These are phyloP conservation scores for Nomada fabriciana DNA, from an alignment of 2,888 invertebrate genomes.

Conservation along the genomic window DNA sequence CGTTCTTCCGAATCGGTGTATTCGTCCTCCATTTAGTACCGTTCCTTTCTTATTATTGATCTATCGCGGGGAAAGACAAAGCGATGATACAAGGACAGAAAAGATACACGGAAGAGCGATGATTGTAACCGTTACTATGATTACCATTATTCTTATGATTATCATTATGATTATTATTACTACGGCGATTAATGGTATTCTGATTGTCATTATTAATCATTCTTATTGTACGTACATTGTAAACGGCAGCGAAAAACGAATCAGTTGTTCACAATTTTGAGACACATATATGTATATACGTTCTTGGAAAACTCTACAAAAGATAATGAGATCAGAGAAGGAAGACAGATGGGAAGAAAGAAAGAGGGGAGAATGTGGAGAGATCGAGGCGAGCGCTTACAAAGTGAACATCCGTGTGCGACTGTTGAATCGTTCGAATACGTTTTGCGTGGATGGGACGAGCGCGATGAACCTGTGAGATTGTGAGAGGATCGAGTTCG, in stretches of 20 bases:
- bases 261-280: slow-evolving; percentile 84
- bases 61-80: background rate
- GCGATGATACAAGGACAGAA: background rate
- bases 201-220: slow-evolving; percentile 77
- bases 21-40: slow-evolving; percentile 52
- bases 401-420: slow-evolving; percentile 44
- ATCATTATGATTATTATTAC: slow-evolving; percentile 76
- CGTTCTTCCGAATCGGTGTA: slow-evolving; percentile 70
- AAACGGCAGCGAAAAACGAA: slow-evolving; percentile 81
- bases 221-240: slow-evolving; percentile 79
- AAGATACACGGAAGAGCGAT: slow-evolving; percentile 33
- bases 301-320: slow-evolving; percentile 76
- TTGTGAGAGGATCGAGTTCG: slow-evolving; percentile 3
- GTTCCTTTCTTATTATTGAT: slow-evolving; percentile 48
- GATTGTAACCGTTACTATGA: slow-evolving; percentile 51
- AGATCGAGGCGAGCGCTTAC: slow-evolving; percentile 68
- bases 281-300: slow-evolving; percentile 80
- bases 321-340: slow-evolving; percentile 39
- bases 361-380: slow-evolving; percentile 10
- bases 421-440: slow-evolving; percentile 39
- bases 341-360: background rate
- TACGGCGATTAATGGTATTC: slow-evolving; percentile 76
- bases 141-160: slow-evolving; percentile 61
- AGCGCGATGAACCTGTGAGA: background rate
- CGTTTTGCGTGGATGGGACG: background rate